Evolutionary conservation across 2,113 vertebrate genomes (phyloP).

Genomic region (Gallinago undulata): DNA sequence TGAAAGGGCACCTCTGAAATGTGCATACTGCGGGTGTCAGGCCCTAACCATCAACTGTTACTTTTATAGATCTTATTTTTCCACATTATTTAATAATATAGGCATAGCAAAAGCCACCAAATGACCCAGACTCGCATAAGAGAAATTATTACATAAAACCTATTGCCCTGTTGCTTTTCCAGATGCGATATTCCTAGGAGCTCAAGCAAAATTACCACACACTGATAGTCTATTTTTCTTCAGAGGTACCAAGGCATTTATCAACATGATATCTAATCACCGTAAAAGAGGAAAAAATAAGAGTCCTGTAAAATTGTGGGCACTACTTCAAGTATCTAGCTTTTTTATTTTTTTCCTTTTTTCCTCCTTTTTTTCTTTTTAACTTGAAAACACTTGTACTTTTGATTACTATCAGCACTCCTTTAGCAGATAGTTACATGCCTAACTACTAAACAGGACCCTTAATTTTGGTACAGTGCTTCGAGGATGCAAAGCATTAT

Average conservation of each 20-base stretch:
- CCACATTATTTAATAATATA: neutral
- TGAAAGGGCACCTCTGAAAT: neutral
- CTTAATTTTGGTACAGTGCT: neutral
- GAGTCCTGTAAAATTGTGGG: neutral
- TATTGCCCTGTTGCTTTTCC: neutral
- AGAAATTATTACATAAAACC: neutral
- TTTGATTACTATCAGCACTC: neutral
- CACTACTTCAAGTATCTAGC: neutral
- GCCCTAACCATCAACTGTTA: neutral
- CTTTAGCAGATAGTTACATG: neutral
- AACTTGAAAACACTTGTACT: neutral
- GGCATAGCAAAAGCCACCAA: neutral
- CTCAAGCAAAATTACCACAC: neutral
- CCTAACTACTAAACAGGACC: neutral
- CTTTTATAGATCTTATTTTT: neutral
- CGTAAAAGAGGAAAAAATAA: neutral
- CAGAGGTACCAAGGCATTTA: neutral
- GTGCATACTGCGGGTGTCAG: neutral
- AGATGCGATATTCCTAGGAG: neutral
- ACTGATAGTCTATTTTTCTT: neutral
- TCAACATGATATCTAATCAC: neutral
- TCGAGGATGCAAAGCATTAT: neutral
- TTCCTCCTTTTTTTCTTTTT: accelerated
- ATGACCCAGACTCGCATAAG: neutral
- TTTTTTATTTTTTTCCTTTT: neutral